Evolutionary conservation across 2,113 vertebrate genomes (phyloP).

Genomic region (Coturnix japonica): DNA sequence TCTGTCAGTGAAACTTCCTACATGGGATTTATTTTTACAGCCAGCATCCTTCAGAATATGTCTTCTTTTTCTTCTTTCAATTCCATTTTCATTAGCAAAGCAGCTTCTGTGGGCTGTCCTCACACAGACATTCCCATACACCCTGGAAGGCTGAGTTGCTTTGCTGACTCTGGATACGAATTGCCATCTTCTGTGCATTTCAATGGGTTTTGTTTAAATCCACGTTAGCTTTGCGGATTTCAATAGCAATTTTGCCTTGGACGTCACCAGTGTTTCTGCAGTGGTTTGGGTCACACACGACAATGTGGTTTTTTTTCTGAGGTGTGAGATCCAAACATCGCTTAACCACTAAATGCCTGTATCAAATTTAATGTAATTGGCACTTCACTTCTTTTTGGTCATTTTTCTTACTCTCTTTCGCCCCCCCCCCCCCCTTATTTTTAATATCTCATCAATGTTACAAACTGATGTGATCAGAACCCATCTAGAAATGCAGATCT

Average conservation of each 20-base stretch:
- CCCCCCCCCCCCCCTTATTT: neutral
- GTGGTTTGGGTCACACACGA: accelerated
- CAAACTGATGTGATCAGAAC: neutral
- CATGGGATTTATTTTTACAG: slow-evolving; percentile 59
- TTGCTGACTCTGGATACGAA: neutral
- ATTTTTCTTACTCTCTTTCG: neutral
- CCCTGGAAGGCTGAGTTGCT: neutral
- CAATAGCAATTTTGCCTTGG: neutral
- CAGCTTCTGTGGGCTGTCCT: slow-evolving; percentile 26
- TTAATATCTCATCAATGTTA: neutral
- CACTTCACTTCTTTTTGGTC: neutral
- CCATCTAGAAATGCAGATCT: neutral
- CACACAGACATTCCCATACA: neutral
- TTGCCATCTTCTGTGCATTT: neutral
- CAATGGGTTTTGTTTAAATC: neutral
- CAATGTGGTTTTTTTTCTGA: neutral
- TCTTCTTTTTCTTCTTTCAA: neutral
- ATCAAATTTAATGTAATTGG: neutral
- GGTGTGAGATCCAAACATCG: neutral
- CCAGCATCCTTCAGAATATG: slow-evolving; percentile 34
- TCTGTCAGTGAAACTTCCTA: slow-evolving; percentile 48
- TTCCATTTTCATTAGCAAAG: slow-evolving; percentile 40
- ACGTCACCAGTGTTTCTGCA: neutral
- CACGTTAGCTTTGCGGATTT: neutral
- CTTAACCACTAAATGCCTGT: neutral